Conservation (phyloP, 2,113 vertebrate species). For the Carassius gibelio region DNA sequence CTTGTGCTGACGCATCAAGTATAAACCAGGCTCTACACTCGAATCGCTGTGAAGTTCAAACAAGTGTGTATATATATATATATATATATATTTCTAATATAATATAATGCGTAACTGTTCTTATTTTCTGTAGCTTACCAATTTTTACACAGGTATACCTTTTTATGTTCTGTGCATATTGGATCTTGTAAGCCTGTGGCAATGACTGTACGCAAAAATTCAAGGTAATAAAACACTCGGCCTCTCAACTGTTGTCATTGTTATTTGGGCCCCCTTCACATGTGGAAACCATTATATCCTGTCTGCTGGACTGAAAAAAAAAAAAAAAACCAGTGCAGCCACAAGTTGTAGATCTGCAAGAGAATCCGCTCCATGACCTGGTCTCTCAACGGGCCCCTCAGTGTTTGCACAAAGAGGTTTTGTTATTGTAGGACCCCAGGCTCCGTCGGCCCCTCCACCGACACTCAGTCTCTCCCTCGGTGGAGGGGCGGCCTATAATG, state of each 20-base stretch:
- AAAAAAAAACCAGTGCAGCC: conserved; percentile 67
- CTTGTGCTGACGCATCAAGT: too few relatives aligned
- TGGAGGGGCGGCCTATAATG: conserved; percentile 9
- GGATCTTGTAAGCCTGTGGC: conserved; percentile 30
- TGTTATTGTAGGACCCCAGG: conserved; percentile 72
- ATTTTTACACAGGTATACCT: conserved; percentile 27
- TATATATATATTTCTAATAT: too few relatives aligned
- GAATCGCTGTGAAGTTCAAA: too few relatives aligned
- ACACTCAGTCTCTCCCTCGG: conserved; percentile 40
- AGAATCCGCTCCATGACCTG: conserved; percentile 58
- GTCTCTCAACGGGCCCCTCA: conserved; percentile 54
- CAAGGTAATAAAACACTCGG: conserved; percentile 55
- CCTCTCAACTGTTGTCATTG: conserved; percentile 58
- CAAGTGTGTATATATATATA: too few relatives aligned
- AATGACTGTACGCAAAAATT: conserved; percentile 32
- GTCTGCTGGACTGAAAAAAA: conserved; percentile 71
- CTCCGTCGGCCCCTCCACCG: conserved; percentile 56
- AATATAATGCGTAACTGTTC: too few relatives aligned
- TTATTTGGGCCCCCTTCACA: conserved; percentile 67
- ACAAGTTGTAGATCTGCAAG: conserved; percentile 50
- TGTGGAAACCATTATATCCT: conserved; percentile 82
- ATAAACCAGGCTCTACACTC: too few relatives aligned
- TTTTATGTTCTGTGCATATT: conserved; percentile 28
- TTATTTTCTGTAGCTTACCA: not conserved
- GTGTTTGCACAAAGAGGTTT: conserved; percentile 70